Conservation (phyloP, 64 coral and sea anemone species). For the Catalaphyllia jardinei region DNA sequence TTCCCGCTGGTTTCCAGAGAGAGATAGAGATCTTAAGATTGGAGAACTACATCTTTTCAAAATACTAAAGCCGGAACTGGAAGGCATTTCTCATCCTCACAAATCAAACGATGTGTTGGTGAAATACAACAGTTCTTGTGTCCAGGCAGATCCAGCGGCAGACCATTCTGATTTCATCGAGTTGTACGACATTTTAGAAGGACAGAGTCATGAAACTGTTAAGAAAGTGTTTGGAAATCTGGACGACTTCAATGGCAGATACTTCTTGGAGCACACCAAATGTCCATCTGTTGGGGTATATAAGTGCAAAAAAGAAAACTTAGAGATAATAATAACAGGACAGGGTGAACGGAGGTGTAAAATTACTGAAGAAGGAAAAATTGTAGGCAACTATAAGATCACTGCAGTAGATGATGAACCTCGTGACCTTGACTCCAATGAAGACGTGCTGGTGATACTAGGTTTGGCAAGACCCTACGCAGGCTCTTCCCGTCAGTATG, state of each 20-base stretch:
- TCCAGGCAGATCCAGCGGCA: neutral
- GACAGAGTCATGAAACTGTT: neutral
- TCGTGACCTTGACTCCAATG: neutral
- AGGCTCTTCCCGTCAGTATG: neutral
- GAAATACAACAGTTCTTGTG: neutral
- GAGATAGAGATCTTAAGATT: neutral
- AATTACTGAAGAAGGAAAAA: neutral
- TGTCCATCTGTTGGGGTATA: conserved; percentile 3
- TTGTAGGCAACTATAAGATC: neutral
- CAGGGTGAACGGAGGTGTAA: neutral
- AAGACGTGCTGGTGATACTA: neutral
- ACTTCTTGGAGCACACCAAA: neutral
- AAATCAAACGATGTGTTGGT: neutral
- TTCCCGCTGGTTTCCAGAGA: neutral
- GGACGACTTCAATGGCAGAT: neutral
- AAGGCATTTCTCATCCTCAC: neutral
- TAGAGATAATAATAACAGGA: neutral
- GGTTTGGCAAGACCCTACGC: neutral
- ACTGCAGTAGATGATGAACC: neutral
- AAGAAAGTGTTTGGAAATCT: neutral
- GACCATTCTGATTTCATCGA: neutral
- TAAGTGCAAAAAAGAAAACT: neutral
- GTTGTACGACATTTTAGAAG: neutral
- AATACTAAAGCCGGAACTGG: neutral
- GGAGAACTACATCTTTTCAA: neutral